phyloP scores from a whole-genome alignment of 2,113 vertebrate species.

The Chiloscyllium plagiosum region DNA sequence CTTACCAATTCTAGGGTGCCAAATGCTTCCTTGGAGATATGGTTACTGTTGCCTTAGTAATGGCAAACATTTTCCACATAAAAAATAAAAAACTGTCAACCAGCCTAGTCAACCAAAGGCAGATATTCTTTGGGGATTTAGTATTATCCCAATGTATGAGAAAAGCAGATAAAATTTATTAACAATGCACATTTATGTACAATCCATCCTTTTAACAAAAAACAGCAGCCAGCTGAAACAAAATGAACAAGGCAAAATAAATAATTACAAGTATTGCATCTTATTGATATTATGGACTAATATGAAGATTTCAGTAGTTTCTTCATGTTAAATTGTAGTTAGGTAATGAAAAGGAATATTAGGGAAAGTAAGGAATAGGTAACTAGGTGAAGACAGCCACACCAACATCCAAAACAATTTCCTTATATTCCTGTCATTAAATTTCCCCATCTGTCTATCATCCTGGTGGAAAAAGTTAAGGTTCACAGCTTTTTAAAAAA shows the following conservation, averaged over 20 bases:
- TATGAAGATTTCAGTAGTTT: neutral
- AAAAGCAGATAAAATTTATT: neutral
- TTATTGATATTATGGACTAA: neutral
- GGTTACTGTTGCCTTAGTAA: neutral
- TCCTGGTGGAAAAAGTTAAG: too few species aligned
- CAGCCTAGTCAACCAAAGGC: neutral
- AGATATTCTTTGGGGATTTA: neutral
- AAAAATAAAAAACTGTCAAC: neutral
- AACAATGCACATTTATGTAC: neutral
- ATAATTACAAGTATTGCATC: neutral
- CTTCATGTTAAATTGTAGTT: neutral
- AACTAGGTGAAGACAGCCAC: too few species aligned
- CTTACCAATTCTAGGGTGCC: neutral
- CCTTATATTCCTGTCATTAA: too few species aligned
- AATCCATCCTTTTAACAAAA: neutral
- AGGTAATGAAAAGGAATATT: neutral
- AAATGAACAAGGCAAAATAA: neutral
- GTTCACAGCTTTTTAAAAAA: too few species aligned
- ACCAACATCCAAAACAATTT: too few species aligned
- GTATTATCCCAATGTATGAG: neutral
- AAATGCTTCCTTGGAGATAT: neutral
- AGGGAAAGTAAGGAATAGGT: too few species aligned
- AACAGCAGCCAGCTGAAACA: neutral
- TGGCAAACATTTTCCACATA: neutral
- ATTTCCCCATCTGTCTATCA: too few species aligned